Percentiles rank a stretch among this genome's conserved stretches.
These are phyloP conservation scores for Carassius carassius DNA, from an alignment of 2,113 vertebrate species.

Conservation along the genomic window DNA sequence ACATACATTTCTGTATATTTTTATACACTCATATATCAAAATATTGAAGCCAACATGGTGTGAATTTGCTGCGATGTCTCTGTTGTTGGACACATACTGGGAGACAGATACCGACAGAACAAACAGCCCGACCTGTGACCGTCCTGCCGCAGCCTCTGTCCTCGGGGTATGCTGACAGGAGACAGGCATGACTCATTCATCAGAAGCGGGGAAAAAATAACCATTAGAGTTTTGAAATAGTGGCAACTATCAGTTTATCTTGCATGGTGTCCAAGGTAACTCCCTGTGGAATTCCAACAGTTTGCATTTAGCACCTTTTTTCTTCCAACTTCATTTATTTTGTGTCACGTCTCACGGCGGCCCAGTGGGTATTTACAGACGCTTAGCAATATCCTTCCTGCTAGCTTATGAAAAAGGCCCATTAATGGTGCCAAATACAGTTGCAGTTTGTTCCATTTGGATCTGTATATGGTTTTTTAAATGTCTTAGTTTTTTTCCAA, in stretches of 20 bases:
- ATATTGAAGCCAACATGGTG: background rate
- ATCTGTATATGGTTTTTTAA: slow-evolving; percentile 17
- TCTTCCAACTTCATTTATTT: slow-evolving; percentile 38
- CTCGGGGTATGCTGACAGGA: slow-evolving; percentile 10
- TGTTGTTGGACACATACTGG: slow-evolving; percentile 27
- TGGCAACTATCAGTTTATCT: slow-evolving; percentile 9
- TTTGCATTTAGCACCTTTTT: slow-evolving; percentile 3
- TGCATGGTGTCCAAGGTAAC: background rate
- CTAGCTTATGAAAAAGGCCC: background rate
- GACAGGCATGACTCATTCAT: slow-evolving; percentile 35
- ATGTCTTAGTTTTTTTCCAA: slow-evolving; percentile 32
- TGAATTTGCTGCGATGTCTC: background rate
- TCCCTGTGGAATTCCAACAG: slow-evolving; percentile 15
- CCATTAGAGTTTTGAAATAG: slow-evolving; percentile 31
- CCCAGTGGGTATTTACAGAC: background rate
- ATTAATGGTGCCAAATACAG: slow-evolving; percentile 17
- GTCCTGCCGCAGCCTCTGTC: slow-evolving; percentile 18
- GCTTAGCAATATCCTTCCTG: slow-evolving; percentile 1
- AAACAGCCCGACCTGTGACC: background rate
- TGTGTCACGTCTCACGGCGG: background rate
- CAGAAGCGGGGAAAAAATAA: slow-evolving; percentile 20
- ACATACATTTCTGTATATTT: slow-evolving; percentile 3
- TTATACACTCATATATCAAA: background rate
- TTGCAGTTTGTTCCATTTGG: background rate
- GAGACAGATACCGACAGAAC: slow-evolving; percentile 1